A percentile compares a stretch with the other conserved stretches of the same genome.
phyloP scores from a whole-genome alignment of 1,140 invertebrate species.

The Panagrolaimus sp. region DNA sequence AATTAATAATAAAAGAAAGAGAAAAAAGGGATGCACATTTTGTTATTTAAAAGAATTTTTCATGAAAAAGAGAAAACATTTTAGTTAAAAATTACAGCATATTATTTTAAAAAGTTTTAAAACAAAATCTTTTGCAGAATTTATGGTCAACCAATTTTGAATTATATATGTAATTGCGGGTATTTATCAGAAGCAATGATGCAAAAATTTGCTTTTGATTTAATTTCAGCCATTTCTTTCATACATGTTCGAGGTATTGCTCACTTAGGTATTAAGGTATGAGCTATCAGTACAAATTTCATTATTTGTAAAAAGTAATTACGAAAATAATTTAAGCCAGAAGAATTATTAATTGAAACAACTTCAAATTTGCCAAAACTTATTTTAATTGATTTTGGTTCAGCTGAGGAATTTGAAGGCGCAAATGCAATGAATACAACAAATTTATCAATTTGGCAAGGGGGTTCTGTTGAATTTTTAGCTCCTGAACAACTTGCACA shows the following conservation, averaged over 20 bases:
- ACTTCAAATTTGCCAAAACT: not conserved
- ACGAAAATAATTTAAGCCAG: not conserved
- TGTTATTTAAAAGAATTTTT: no score
- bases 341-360: conserved; percentile 5
- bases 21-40: no score
- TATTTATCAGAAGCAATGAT: conserved; percentile 6
- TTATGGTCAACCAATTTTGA: not conserved
- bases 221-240: not conserved
- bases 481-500: conserved; percentile 5
- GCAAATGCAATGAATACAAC: not conserved
- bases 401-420: conserved; percentile 2
- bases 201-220: conserved; percentile 4
- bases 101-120: no score
- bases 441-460: conserved; percentile 5
- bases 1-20: no score
- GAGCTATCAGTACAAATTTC: no score
- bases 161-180: not conserved
- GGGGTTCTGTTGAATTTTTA: not conserved
- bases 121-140: not conserved
- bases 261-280: not conserved
- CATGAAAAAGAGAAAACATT: no score
- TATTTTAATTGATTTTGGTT: conserved; percentile 2
- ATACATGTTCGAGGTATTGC: not conserved
- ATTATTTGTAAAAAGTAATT: no score
- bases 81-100: no score